These are phyloP conservation scores for Acanthurus tractus DNA, from an alignment of 2,797 vertebrate species.

Conservation along the genomic window DNA sequence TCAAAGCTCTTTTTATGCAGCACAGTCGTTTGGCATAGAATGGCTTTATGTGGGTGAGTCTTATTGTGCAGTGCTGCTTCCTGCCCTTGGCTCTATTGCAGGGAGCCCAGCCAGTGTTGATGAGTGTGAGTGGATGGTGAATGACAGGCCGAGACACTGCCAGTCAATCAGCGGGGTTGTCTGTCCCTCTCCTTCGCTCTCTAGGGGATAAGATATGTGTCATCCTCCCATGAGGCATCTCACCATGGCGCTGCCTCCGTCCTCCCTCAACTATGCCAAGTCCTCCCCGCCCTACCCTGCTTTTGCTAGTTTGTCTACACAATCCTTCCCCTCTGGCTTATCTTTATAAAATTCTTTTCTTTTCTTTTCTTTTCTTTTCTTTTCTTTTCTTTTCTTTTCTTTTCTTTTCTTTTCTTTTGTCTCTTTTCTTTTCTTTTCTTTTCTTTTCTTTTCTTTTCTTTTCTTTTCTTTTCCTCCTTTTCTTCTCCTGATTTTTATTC, in stretches of 20 bases:
- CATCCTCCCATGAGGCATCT: slow-evolving; percentile 67
- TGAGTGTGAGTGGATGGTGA: slow-evolving; percentile 72
- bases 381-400: slow-evolving; percentile 37
- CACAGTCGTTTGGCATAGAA: slow-evolving; percentile 28
- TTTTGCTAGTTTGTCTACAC: slow-evolving; percentile 36
- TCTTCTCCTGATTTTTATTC: slow-evolving; percentile 4
- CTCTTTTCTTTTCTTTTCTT: slow-evolving; percentile 5
- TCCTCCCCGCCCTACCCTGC: slow-evolving; percentile 18
- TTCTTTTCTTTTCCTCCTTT: slow-evolving; percentile 18
- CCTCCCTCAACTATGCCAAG: slow-evolving; percentile 36
- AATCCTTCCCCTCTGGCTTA: slow-evolving; percentile 24
- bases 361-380: slow-evolving; percentile 36
- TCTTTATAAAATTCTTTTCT: not conserved
- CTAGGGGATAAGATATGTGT: slow-evolving; percentile 69
- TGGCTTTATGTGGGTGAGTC: slow-evolving; percentile 42
- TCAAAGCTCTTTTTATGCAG: slow-evolving; percentile 43
- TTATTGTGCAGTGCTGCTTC: slow-evolving; percentile 46
- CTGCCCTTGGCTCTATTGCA: slow-evolving; percentile 59
- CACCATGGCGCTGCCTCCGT: slow-evolving; percentile 39
- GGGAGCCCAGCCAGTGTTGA: slow-evolving; percentile 61
- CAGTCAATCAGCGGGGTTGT: slow-evolving; percentile 77
- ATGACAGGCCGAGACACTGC: slow-evolving; percentile 70
- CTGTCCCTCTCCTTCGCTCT: slow-evolving; percentile 59
- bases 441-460: not conserved
- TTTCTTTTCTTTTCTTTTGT: slow-evolving; percentile 1